phyloP scores from a whole-genome alignment of 2,797 vertebrate species.

The Tarsius wallacei region DNA sequence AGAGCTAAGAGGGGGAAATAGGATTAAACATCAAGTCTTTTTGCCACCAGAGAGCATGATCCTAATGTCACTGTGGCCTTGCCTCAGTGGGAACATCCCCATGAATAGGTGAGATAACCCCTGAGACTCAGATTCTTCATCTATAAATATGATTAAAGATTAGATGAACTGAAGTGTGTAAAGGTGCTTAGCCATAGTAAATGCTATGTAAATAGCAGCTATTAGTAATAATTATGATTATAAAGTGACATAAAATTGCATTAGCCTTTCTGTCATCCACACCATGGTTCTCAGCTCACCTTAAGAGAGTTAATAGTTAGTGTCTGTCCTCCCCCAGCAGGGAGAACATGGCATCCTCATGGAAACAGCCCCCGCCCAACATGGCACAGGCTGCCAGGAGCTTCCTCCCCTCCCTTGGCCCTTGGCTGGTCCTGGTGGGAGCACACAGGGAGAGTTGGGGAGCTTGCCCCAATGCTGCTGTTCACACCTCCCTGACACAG shows the following conservation, averaged over 20 bases:
- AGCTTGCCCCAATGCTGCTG: accelerated
- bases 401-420: neutral
- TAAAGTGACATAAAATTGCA: neutral
- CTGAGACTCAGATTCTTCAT: neutral
- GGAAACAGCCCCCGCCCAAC: neutral
- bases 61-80: neutral
- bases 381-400: neutral
- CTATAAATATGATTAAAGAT: neutral
- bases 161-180: neutral
- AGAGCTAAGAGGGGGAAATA: neutral
- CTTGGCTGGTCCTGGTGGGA: neutral
- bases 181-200: neutral
- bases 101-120: neutral
- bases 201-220: neutral
- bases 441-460: neutral
- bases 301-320: neutral
- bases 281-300: neutral
- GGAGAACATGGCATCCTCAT: neutral
- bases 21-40: neutral
- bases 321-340: neutral
- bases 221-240: neutral
- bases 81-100: neutral
- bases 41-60: neutral
- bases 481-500: neutral
- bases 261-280: neutral